Evolutionary conservation across 2,113 vertebrate genomes (phyloP).

Genomic region (Ctenodactylus gundi): DNA sequence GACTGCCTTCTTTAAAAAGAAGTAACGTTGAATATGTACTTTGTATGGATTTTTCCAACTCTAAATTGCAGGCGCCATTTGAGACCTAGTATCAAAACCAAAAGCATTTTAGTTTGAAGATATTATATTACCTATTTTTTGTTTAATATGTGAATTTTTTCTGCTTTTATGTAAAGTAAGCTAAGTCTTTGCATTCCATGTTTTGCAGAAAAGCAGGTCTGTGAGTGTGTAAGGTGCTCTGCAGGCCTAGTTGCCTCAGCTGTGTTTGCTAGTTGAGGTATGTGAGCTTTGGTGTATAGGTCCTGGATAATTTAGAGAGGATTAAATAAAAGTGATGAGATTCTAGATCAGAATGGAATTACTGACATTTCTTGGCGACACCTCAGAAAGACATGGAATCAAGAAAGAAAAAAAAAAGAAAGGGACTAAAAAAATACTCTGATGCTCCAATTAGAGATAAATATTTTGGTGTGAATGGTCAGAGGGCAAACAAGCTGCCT

Average conservation of each 20-base stretch:
- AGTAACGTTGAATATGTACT: not conserved
- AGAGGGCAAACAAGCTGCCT: conserved; percentile 57
- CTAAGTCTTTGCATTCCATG: not conserved
- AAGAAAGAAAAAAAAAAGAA: not conserved
- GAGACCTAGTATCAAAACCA: too few relatives aligned
- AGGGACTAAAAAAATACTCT: not conserved
- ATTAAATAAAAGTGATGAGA: not conserved
- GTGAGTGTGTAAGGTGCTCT: not conserved
- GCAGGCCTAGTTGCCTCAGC: not conserved
- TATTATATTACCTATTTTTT: too few relatives aligned
- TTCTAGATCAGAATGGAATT: not conserved
- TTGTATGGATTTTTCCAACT: conserved; percentile 14
- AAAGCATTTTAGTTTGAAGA: too few relatives aligned
- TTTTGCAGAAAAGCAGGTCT: not conserved
- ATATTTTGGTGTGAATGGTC: conserved; percentile 38
- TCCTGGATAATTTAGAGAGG: not conserved
- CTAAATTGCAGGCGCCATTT: not conserved
- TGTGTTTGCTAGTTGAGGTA: not conserved
- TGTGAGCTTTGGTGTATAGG: not conserved
- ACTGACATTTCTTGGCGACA: not conserved
- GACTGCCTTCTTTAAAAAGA: not conserved
- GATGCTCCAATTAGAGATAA: conserved; percentile 38
- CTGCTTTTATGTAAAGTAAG: conserved; percentile 5
- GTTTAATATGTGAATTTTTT: not conserved
- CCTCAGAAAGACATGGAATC: not conserved